phyloP scores from a whole-genome alignment of 2,888 invertebrate genomes.

The Exocentrus adspersus region DNA sequence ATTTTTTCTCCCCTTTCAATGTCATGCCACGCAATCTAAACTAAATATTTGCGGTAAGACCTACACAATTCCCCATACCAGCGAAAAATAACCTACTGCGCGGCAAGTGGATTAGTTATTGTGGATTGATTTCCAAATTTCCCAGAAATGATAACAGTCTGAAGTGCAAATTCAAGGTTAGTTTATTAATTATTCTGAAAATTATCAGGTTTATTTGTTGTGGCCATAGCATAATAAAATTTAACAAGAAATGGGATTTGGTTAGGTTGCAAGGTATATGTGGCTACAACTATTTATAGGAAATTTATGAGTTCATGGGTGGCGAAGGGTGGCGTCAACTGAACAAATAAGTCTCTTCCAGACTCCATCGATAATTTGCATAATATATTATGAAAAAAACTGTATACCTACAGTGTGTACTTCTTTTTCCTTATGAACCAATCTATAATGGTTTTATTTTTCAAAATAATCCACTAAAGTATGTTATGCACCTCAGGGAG shows the following conservation, averaged over 20 bases:
- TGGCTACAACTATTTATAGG: slow-evolving; percentile 7
- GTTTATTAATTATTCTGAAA: slow-evolving; percentile 23
- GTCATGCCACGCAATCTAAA: slow-evolving; percentile 26
- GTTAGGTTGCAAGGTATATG: slow-evolving; percentile 1
- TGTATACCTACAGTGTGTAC: no score
- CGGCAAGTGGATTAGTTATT: slow-evolving; percentile 20
- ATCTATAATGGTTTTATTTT: no score
- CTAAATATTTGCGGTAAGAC: slow-evolving; percentile 23
- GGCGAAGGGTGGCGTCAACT: no score
- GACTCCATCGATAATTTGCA: not conserved
- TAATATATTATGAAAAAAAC: no score
- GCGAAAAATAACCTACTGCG: slow-evolving; percentile 27
- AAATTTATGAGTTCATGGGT: not conserved
- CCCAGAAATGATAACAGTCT: slow-evolving; percentile 27
- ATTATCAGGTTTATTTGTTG: slow-evolving; percentile 24
- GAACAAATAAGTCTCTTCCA: not conserved
- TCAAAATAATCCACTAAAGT: no score
- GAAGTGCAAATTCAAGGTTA: slow-evolving; percentile 29
- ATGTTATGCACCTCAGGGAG: no score
- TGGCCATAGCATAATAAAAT: slow-evolving; percentile 19
- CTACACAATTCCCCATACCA: slow-evolving; percentile 26
- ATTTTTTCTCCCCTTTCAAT: slow-evolving; percentile 11
- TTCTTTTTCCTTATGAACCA: no score
- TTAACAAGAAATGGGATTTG: slow-evolving; percentile 5
- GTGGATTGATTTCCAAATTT: slow-evolving; percentile 25